Percentiles rank a stretch among this genome's conserved stretches.
Evolutionary conservation across 2,888 invertebrate genomes (phyloP).

Genomic region (Oxytorus armatus): DNA sequence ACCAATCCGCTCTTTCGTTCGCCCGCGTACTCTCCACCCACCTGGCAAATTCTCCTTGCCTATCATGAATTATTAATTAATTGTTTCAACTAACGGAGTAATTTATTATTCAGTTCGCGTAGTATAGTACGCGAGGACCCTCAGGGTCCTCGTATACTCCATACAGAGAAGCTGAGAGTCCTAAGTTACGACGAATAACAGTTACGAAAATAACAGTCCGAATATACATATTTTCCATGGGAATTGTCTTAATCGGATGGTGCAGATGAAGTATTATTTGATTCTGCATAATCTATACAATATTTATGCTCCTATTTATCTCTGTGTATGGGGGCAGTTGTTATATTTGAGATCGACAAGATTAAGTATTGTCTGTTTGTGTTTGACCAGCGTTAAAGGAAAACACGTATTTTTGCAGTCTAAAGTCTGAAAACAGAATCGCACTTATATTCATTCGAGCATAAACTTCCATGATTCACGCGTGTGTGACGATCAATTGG

Average conservation of each 20-base stretch:
- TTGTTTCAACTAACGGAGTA: constrained; percentile 83
- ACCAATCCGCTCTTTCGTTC: constrained; percentile 68
- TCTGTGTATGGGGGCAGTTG: too few species aligned
- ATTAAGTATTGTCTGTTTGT: too few species aligned
- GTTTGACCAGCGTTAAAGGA: too few species aligned
- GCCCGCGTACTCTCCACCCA: constrained; percentile 72
- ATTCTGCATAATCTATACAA: too few species aligned
- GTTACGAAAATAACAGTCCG: too few species aligned
- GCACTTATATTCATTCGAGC: too few species aligned
- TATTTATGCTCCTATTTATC: too few species aligned
- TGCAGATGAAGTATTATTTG: too few species aligned
- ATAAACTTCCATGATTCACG: constrained; percentile 14
- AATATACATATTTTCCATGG: constrained; percentile 1
- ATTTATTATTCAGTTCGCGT: constrained; percentile 83
- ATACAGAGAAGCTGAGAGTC: neutral
- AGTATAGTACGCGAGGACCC: constrained; percentile 35
- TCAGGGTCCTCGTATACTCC: too few species aligned
- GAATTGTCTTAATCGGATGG: neutral
- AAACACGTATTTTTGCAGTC: too few species aligned
- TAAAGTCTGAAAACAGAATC: too few species aligned
- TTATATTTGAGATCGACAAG: too few species aligned
- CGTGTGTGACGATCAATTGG: constrained; percentile 48
- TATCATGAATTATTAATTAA: constrained; percentile 85
- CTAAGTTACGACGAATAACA: constrained; percentile 9
- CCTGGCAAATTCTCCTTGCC: constrained; percentile 80